Percentiles rank a stretch among this genome's conserved stretches.
These are phyloP conservation scores for Galeruca laticollis DNA, from an alignment of 2,888 invertebrate genomes.

Conservation along the genomic window DNA sequence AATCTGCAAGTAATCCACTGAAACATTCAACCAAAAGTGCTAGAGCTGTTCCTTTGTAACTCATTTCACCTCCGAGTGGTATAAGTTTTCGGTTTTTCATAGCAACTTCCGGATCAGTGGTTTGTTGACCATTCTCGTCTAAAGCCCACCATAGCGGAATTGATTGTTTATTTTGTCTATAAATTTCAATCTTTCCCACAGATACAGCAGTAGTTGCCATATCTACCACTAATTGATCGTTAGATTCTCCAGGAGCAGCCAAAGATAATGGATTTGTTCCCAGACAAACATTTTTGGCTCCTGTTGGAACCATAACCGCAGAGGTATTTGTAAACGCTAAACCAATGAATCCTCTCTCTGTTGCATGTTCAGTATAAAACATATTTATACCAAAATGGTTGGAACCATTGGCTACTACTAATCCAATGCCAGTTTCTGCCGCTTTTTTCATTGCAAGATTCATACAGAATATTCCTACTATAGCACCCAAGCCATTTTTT, in stretches of 20 bases:
- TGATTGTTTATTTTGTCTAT: slow-evolving; percentile 78
- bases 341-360: slow-evolving; percentile 79
- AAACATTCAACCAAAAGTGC: slow-evolving; percentile 88
- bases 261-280: slow-evolving; percentile 92
- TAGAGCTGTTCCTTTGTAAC: slow-evolving; percentile 91
- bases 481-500: slow-evolving; percentile 75
- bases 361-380: slow-evolving; percentile 81
- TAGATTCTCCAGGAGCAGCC: slow-evolving; percentile 77
- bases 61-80: slow-evolving; percentile 81
- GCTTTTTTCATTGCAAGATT: slow-evolving; percentile 78
- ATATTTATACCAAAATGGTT: slow-evolving; percentile 77
- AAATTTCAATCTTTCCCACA: slow-evolving; percentile 93
- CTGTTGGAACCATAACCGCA: slow-evolving; percentile 82
- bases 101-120: slow-evolving; percentile 75
- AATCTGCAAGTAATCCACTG: slow-evolving; percentile 79
- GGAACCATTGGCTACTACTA: slow-evolving; percentile 67
- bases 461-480: slow-evolving; percentile 74
- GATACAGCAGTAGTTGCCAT: slow-evolving; percentile 96
- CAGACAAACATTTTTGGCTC: slow-evolving; percentile 69
- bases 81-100: slow-evolving; percentile 72
- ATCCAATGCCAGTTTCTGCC: slow-evolving; percentile 74
- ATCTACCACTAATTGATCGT: slow-evolving; percentile 86
- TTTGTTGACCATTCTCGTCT: slow-evolving; percentile 69
- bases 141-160: slow-evolving; percentile 90
- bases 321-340: slow-evolving; percentile 91